phyloP scores from a whole-genome alignment of 2,113 vertebrate genomes.

The Guaruba guarouba region DNA sequence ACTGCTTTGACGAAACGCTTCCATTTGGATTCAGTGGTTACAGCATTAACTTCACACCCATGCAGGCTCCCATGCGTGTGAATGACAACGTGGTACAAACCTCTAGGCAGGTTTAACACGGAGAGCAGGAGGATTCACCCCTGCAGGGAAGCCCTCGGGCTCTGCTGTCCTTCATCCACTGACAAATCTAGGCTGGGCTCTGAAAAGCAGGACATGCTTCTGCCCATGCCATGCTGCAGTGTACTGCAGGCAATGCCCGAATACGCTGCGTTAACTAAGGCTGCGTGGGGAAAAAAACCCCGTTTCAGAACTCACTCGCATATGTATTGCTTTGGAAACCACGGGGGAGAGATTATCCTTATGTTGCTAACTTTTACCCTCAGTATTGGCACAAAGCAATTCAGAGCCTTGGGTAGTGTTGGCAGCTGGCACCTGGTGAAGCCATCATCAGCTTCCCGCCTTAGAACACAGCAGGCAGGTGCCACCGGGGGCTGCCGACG shows the following conservation, averaged over 20 bases:
- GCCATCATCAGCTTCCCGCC: background rate
- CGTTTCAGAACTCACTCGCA: background rate
- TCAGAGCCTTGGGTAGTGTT: fast-evolving
- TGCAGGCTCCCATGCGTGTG: fast-evolving
- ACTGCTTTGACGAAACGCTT: background rate
- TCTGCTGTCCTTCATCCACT: background rate
- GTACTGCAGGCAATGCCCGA: background rate
- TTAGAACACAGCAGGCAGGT: fast-evolving
- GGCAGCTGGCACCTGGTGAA: background rate
- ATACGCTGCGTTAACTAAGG: fast-evolving
- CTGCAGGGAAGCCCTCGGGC: background rate
- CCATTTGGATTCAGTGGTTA: background rate
- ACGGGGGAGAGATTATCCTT: background rate
- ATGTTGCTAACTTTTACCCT: background rate
- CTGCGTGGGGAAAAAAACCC: background rate
- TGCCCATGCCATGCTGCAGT: background rate
- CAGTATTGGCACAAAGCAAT: background rate
- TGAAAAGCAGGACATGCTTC: fast-evolving
- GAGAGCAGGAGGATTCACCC: background rate
- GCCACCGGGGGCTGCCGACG: too few relatives aligned
- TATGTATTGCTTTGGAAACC: background rate
- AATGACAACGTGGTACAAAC: background rate
- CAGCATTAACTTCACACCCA: fast-evolving
- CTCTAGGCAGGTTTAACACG: background rate
- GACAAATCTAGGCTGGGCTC: background rate